A percentile compares a stretch with the other conserved stretches of the same genome.
Conservation (phyloP, 2,888 invertebrate species). For the Pandemis heparana region DNA sequence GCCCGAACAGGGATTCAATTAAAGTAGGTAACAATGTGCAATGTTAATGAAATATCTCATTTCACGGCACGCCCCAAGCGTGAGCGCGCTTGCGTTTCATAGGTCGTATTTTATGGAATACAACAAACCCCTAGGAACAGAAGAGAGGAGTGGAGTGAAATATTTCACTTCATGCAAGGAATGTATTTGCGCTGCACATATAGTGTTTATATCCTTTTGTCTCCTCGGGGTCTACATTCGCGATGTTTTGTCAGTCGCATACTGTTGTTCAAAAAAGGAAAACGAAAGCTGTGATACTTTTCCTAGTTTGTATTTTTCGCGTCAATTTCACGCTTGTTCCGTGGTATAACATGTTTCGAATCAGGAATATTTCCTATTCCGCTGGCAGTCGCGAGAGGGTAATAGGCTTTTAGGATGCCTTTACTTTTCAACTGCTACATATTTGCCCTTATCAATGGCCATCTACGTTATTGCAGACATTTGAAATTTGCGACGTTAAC, state of each 20-base stretch:
- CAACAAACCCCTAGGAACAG: constrained; percentile 5
- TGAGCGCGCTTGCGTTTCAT: neutral
- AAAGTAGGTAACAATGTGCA: constrained; percentile 13
- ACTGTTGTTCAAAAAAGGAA: neutral
- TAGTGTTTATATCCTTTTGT: constrained; percentile 2
- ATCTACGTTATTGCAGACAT: constrained; percentile 35
- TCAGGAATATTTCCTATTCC: constrained; percentile 13
- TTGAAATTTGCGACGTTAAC: constrained; percentile 53
- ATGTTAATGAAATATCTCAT: constrained; percentile 4
- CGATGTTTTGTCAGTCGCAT: neutral
- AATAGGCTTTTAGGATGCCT: constrained; percentile 22
- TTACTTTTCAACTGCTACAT: constrained; percentile 37
- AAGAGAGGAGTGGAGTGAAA: constrained; percentile 4
- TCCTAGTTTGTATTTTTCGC: neutral
- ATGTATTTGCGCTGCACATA: constrained; percentile 3
- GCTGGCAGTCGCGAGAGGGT: constrained; percentile 21
- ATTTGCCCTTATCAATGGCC: constrained; percentile 37
- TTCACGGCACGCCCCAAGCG: neutral
- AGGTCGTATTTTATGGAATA: neutral
- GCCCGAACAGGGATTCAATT: constrained; percentile 22
- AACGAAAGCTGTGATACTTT: neutral
- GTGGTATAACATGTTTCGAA: neutral
- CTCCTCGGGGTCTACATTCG: neutral
- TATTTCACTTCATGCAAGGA: constrained; percentile 11
- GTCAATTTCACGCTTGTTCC: neutral